These are phyloP conservation scores for Poecilia velifera DNA, from an alignment of 2,797 vertebrate genomes.

Conservation along the genomic window DNA sequence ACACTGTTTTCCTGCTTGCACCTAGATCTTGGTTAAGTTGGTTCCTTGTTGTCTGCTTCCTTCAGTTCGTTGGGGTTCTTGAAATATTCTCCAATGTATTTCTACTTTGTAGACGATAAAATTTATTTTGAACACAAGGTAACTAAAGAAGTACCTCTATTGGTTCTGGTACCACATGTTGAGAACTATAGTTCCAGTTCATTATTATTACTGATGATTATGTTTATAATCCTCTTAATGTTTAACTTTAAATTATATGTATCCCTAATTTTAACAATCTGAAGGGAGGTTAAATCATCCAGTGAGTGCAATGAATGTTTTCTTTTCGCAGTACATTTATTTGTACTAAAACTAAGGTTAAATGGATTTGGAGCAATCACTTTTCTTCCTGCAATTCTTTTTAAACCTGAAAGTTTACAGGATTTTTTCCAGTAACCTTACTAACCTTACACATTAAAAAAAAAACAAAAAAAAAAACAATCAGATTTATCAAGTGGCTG, in stretches of 20 bases:
- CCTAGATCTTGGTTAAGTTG: not conserved
- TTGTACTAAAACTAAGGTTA: not conserved
- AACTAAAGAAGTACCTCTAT: not conserved
- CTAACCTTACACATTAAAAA: not conserved
- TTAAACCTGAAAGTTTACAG: not conserved
- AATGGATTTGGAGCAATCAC: not conserved
- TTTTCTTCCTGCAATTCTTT: not conserved
- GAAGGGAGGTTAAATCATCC: not conserved
- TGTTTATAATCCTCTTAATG: not conserved
- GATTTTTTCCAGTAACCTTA: not conserved
- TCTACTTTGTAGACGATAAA: not conserved
- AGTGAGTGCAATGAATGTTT: not conserved
- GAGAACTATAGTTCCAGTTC: not conserved
- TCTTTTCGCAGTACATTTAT: not conserved
- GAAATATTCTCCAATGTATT: not conserved
- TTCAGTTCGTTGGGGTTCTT: not conserved
- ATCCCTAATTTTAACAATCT: not conserved
- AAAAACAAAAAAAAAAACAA: too few species aligned
- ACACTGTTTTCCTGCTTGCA: not conserved
- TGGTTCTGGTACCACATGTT: not conserved
- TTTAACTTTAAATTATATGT: not conserved
- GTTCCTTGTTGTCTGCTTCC: not conserved
- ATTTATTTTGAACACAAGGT: not conserved
- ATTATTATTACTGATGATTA: not conserved
- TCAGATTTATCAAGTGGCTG: too few species aligned